These are phyloP conservation scores for Gallirallus australis DNA, from an alignment of 2,797 vertebrate species.

Conservation along the genomic window DNA sequence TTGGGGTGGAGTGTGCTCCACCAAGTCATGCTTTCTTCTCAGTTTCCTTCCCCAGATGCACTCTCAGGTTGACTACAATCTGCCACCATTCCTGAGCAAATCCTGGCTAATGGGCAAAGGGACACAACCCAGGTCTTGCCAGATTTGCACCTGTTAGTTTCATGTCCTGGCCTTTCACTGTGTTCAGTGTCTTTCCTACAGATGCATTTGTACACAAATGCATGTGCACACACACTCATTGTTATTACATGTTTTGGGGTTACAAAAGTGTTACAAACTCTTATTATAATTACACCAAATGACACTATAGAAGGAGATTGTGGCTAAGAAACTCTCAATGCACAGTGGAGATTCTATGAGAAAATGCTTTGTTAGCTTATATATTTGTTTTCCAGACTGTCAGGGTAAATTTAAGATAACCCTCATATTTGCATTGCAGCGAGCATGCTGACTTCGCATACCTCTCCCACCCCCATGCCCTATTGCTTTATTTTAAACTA, in stretches of 20 bases:
- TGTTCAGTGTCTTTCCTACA: not conserved
- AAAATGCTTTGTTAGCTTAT: slow-evolving; percentile 21
- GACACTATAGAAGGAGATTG: not conserved
- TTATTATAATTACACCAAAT: not conserved
- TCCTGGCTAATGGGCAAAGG: not conserved
- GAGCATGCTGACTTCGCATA: slow-evolving; percentile 39
- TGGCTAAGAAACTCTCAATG: not conserved
- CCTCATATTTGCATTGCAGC: slow-evolving; percentile 6
- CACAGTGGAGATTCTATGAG: not conserved
- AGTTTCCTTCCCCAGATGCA: not conserved
- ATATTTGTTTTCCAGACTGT: slow-evolving; percentile 10
- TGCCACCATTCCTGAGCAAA: not conserved
- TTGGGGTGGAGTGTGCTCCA: not conserved
- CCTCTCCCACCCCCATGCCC: not conserved
- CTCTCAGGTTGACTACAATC: not conserved
- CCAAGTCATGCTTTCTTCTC: not conserved
- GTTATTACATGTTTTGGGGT: not conserved
- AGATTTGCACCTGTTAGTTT: not conserved
- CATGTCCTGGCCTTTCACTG: not conserved
- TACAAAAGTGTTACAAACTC: not conserved
- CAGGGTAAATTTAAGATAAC: slow-evolving; percentile 34
- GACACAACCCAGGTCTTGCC: not conserved
- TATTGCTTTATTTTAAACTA: slow-evolving; percentile 9
- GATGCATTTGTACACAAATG: not conserved
- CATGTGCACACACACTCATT: not conserved